Percentiles rank a stretch among this genome's conserved stretches.
Conservation (phyloP, 2,113 vertebrate species). For the Oostethus manadensis region DNA sequence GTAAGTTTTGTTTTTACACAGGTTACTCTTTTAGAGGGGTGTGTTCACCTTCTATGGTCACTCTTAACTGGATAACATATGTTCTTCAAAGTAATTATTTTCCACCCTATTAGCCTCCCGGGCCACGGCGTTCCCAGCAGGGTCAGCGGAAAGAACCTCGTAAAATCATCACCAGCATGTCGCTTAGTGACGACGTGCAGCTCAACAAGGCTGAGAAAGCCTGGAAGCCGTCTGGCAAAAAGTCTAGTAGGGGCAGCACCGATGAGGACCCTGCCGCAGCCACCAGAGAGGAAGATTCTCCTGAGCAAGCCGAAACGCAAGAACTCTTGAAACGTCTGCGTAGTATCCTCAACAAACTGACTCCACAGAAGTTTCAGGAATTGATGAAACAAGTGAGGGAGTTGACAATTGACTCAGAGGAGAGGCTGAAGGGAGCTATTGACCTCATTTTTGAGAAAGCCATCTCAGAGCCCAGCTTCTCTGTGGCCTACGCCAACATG, state of each 20-base stretch:
- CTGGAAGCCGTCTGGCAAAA: constrained; percentile 88
- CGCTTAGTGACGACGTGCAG: constrained; percentile 87
- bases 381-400: constrained; percentile 96
- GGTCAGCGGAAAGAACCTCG: constrained; percentile 85
- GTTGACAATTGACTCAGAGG: constrained; percentile 91
- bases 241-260: constrained; percentile 26
- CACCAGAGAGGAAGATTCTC: constrained; percentile 51
- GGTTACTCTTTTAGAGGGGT: not conserved
- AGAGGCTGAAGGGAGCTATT: constrained; percentile 93
- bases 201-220: constrained; percentile 95
- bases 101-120: constrained; percentile 71
- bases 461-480: constrained; percentile 95
- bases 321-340: constrained; percentile 93
- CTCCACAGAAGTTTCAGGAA: constrained; percentile 96
- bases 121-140: constrained; percentile 86
- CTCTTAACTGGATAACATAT: not conserved
- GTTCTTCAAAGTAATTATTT: not conserved
- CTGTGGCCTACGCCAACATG: constrained; percentile 98
- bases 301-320: constrained; percentile 76
- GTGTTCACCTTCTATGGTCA: not conserved
- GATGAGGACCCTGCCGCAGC: constrained; percentile 19
- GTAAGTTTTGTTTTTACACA: constrained; percentile 45
- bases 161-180: constrained; percentile 92
- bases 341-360: constrained; percentile 95
- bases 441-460: constrained; percentile 98